A percentile compares a stretch with the other conserved stretches of the same genome.
phyloP scores from a whole-genome alignment of 2,797 vertebrate genomes.

The Coluber constrictor region DNA sequence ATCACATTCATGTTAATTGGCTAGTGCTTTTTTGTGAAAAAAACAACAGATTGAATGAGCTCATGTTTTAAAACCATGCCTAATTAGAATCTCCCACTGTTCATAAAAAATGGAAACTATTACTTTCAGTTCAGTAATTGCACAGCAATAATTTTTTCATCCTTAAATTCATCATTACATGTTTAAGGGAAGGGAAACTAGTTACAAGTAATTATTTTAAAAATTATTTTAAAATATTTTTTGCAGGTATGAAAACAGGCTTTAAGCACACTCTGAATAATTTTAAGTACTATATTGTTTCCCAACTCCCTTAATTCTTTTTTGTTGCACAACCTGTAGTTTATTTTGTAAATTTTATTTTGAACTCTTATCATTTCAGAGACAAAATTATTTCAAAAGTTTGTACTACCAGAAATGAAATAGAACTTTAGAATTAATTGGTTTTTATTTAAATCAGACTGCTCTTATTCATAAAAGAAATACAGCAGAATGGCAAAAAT shows the following conservation, averaged over 20 bases:
- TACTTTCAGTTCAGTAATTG: slow-evolving; percentile 19
- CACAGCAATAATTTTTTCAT: slow-evolving; percentile 14
- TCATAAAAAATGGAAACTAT: slow-evolving; percentile 26
- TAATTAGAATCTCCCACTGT: slow-evolving; percentile 3
- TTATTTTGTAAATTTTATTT: not conserved
- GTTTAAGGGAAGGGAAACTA: not conserved
- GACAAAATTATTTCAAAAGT: not conserved
- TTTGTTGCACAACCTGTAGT: not conserved
- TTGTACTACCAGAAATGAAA: not conserved
- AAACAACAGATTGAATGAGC: not conserved
- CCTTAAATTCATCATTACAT: not conserved
- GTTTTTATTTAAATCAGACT: not conserved
- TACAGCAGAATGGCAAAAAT: not conserved
- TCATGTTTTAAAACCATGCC: not conserved
- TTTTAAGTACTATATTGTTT: not conserved
- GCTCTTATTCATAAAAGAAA: not conserved
- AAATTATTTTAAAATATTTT: not conserved
- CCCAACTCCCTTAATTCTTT: not conserved
- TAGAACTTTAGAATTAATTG: not conserved
- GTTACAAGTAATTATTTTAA: not conserved
- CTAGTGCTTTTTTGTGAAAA: not conserved
- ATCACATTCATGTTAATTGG: not conserved
- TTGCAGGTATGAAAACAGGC: not conserved
- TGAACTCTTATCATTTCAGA: not conserved
- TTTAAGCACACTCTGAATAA: not conserved